Percentiles rank a stretch among this genome's conserved stretches.
These are phyloP conservation scores for Kryptolebias marmoratus DNA, from an alignment of 2,113 vertebrate genomes.

Conservation along the genomic window DNA sequence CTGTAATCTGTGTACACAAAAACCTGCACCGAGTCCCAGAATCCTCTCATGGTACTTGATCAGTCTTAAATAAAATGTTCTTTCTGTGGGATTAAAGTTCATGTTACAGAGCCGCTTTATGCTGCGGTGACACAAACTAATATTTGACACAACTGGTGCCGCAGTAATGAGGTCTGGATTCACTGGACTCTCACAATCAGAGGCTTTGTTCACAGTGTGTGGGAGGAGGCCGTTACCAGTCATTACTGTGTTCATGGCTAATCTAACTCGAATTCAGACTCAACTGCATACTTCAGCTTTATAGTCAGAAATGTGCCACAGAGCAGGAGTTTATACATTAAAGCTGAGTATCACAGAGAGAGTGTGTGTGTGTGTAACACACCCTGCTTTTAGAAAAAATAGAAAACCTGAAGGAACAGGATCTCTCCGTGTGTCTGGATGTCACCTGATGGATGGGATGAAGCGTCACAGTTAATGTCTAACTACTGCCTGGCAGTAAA, in stretches of 20 bases:
- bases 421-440: no score
- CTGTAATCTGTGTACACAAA: constrained; percentile 7
- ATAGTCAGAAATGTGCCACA: background rate
- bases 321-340: no score
- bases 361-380: no score
- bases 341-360: no score
- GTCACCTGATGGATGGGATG: no score
- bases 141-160: background rate
- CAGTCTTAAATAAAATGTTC: no score
- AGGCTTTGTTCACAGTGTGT: background rate
- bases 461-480: no score
- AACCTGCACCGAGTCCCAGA: background rate
- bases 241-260: constrained; percentile 1
- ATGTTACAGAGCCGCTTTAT: background rate
- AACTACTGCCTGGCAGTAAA: no score
- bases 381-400: no score
- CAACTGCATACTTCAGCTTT: background rate
- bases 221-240: constrained; percentile 11
- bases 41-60: background rate
- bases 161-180: background rate
- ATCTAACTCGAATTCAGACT: background rate
- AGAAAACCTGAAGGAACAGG: no score
- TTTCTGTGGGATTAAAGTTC: no score
- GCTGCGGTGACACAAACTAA: background rate
- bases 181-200: background rate